Evolutionary conservation across 2,113 vertebrate species (phyloP).

Genomic region (Columba janthina): DNA sequence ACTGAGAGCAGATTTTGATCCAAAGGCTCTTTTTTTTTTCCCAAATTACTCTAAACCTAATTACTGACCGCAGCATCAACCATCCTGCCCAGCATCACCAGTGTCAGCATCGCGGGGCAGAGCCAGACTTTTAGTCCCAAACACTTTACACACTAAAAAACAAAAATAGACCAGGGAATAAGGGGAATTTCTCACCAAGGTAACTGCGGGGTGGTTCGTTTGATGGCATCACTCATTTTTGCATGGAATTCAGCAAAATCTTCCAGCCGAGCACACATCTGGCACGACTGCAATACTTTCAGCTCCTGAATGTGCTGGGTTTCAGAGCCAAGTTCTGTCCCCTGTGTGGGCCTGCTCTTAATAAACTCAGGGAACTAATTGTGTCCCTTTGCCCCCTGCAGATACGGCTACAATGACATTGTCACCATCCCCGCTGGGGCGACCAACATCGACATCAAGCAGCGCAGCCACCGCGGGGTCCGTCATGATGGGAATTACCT

Average conservation of each 20-base stretch:
- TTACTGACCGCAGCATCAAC: not conserved
- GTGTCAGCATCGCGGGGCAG: not conserved
- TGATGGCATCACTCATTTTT: not conserved
- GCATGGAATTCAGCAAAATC: not conserved
- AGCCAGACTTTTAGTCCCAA: not conserved
- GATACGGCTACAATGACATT: constrained; percentile 93
- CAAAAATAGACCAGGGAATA: not conserved
- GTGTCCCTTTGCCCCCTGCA: constrained; percentile 31
- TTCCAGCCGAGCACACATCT: not conserved
- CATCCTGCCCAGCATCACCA: too few species aligned
- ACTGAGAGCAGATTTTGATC: constrained; percentile 4
- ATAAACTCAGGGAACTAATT: not conserved
- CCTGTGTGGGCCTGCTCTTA: not conserved
- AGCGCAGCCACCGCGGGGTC: constrained; percentile 88
- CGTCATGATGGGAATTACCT: constrained; percentile 92
- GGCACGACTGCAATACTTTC: not conserved
- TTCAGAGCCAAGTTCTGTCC: not conserved
- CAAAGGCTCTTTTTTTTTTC: not conserved
- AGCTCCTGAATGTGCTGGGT: not conserved
- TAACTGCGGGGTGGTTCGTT: not conserved
- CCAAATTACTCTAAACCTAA: not conserved
- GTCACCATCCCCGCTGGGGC: constrained; percentile 92
- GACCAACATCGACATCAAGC: constrained; percentile 95
- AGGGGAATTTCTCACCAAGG: not conserved
- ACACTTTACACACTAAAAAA: not conserved